These are phyloP conservation scores for Phortica magna DNA, from an alignment of 2,888 invertebrate genomes.

Conservation along the genomic window DNA sequence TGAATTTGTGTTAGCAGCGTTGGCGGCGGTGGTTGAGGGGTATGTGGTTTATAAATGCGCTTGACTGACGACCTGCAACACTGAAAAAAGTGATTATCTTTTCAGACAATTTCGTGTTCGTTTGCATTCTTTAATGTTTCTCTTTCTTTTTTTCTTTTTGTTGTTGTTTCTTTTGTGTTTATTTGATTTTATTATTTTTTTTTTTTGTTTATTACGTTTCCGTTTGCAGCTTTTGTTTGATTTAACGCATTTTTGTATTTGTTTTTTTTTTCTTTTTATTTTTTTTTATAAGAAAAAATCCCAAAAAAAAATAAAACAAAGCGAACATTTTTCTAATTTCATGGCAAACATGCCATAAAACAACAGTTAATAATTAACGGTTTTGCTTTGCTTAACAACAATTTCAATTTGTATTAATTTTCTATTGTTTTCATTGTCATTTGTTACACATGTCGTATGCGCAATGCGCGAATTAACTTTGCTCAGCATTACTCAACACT, in stretches of 20 bases:
- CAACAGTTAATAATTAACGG: too few species aligned
- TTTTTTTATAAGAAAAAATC: neutral
- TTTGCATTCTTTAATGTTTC: neutral
- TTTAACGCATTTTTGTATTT: neutral
- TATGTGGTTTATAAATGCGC: neutral
- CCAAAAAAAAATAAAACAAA: neutral
- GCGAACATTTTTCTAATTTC: neutral
- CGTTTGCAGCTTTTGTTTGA: neutral
- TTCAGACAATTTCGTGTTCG: neutral
- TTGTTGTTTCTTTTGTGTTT: neutral
- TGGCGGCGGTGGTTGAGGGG: too few species aligned
- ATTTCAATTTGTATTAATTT: too few species aligned
- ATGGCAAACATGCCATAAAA: too few species aligned
- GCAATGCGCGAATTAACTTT: too few species aligned
- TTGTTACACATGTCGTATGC: too few species aligned
- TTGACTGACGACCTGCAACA: neutral
- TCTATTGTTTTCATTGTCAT: too few species aligned
- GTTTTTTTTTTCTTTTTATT: neutral
- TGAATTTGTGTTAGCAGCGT: neutral
- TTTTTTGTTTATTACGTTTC: neutral
- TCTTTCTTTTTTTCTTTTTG: conserved; percentile 7
- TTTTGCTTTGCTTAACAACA: too few species aligned
- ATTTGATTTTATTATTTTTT: too few species aligned
- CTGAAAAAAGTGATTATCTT: neutral
- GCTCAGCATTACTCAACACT: too few species aligned